Evolutionary conservation across 1,140 invertebrate genomes (phyloP).

Genomic region (Limonius californicus): DNA sequence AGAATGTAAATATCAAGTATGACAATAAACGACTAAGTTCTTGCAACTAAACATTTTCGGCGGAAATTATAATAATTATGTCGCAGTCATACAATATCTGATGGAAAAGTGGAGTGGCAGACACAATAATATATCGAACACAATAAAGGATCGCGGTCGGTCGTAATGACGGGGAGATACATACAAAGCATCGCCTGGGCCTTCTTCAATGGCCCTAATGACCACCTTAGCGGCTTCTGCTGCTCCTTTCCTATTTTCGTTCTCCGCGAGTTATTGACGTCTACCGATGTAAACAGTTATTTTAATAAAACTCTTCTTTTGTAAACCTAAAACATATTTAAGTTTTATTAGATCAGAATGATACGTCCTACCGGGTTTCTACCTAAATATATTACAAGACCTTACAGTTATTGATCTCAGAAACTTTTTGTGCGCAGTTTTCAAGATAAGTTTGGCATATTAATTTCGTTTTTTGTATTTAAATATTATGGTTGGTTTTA

Average conservation of each 20-base stretch:
- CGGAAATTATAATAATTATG: slow-evolving; percentile 14
- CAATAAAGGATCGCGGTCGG: slow-evolving; percentile 5
- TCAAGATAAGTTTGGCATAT: no score
- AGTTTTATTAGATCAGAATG: no score
- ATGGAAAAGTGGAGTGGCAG: slow-evolving; percentile 1
- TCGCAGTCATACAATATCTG: neutral
- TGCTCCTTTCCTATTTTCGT: neutral
- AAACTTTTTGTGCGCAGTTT: no score
- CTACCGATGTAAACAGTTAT: slow-evolving; percentile 11
- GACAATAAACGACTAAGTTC: neutral
- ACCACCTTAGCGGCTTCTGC: slow-evolving; percentile 11
- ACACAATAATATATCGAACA: slow-evolving; percentile 5
- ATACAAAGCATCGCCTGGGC: slow-evolving; percentile 7
- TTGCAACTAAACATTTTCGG: slow-evolving; percentile 8
- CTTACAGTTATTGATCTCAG: no score
- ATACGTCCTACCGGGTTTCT: no score
- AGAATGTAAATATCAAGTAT: neutral
- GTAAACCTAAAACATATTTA: no score
- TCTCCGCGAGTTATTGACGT: neutral
- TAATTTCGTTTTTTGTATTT: neutral
- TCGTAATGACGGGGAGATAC: slow-evolving; percentile 11
- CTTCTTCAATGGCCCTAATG: slow-evolving; percentile 13
- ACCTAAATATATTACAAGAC: no score
- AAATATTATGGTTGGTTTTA: neutral
- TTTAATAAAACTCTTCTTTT: neutral